Conservation (phyloP, 2,113 vertebrate genomes). For the Phainopepla nitens region DNA sequence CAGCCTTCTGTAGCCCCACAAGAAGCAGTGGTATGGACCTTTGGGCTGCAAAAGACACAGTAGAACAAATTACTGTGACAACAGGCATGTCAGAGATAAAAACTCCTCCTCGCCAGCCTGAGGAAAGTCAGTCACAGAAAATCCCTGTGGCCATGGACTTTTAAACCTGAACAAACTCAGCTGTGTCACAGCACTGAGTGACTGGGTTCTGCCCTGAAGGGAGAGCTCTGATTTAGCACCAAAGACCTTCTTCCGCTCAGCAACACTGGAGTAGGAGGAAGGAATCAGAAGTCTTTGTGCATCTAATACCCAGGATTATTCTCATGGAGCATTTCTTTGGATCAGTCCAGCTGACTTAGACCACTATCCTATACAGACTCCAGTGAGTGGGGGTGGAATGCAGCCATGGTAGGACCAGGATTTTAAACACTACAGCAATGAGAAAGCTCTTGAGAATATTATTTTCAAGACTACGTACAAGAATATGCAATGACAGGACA, state of each 20-base stretch:
- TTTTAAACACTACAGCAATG: neutral
- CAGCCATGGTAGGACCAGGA: neutral
- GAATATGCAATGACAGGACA: neutral
- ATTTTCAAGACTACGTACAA: neutral
- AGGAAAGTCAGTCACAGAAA: neutral
- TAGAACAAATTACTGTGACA: neutral
- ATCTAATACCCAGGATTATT: neutral
- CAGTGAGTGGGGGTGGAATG: fast-evolving
- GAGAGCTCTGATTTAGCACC: neutral
- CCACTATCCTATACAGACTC: neutral
- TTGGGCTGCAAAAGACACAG: neutral
- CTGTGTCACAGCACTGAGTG: neutral
- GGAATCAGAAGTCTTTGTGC: neutral
- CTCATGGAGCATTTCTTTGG: neutral
- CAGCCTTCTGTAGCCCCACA: neutral
- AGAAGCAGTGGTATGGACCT: neutral
- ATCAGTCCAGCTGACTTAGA: neutral
- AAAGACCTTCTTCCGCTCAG: neutral
- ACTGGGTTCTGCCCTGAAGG: neutral
- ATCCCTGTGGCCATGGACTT: neutral
- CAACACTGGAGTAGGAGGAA: neutral
- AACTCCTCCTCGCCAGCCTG: neutral
- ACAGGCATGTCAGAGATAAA: neutral
- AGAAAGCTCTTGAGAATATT: neutral
- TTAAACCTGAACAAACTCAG: neutral